Evolutionary conservation across 35 echinoderm and acorn worm species (phyloP), one percentile per base, ranked within the genome.

Genomic region (Ophioderma brevispina): DNA sequence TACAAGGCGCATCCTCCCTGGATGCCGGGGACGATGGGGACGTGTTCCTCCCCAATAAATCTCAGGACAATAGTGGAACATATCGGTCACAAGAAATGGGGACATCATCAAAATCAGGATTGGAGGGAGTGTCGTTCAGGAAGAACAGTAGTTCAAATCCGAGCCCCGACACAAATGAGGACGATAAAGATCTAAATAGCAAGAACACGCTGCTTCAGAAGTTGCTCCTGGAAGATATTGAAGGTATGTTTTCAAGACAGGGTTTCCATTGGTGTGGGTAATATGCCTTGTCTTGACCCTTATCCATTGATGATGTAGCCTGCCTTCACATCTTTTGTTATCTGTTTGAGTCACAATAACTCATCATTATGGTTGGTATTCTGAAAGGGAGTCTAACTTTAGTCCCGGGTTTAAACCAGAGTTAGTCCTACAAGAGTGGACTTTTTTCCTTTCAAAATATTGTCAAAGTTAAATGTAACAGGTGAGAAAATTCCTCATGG

Each of bases 131-230:
- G 43, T 78, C 31, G 43, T 30, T 35, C 79, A 88, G 63, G 36
- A 59, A 30, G 85, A 39, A 39, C 10, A 64, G 39, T 35, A 90
- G 89, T 49, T 40, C 78, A 31, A 96, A 96, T 76, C 89, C 90
- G 0, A 96, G 94, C 42, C 94, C 94, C 6, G 94, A 96, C 76
- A 96, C 94, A 13, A 95, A 95, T 63, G 85, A 92, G 13, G 90
- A 92, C 13, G 90, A 92, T 21, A 88, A 91, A 38, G 94, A 96
- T 0, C 36, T 85, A 37, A n/a, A n/a, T n/a, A 46, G 40, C 28
- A 52, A 87, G 49, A 92, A 96, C 76, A 91, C 46, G 1, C 36
- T 96, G 36, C 50, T 96, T 18, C 91, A 91, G 82, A 91, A 96
- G 52, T 86, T 96, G 19, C 83, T 85, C 18, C 83, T 64, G 25